Percentiles rank a stretch among this genome's conserved stretches.
These are phyloP conservation scores for Streptopelia turtur DNA, from an alignment of 2,797 vertebrate genomes.

Conservation along the genomic window DNA sequence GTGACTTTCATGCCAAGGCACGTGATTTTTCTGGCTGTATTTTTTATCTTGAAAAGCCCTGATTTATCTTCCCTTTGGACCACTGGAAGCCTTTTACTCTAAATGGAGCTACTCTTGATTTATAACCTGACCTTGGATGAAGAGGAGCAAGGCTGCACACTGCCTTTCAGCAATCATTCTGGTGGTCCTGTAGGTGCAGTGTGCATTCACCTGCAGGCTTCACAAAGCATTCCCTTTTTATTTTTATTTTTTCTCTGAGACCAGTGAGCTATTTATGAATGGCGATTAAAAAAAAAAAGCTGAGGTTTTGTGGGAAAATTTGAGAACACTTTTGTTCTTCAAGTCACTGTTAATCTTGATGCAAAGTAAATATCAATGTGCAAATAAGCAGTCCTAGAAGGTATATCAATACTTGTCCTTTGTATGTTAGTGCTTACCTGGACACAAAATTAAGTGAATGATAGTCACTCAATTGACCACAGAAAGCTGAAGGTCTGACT, in stretches of 20 bases:
- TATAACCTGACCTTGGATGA: neutral
- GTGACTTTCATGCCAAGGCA: neutral
- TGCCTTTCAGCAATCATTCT: neutral
- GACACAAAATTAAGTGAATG: neutral
- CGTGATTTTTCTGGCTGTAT: neutral
- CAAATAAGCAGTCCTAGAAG: neutral
- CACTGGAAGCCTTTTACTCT: neutral
- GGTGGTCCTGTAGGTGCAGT: neutral
- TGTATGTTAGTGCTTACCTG: neutral
- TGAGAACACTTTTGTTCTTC: neutral
- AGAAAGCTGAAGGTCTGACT: neutral
- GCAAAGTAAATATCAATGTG: neutral
- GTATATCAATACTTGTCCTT: neutral
- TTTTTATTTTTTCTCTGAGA: neutral
- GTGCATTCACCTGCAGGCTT: fast-evolving
- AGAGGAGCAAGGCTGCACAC: neutral
- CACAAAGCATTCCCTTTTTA: neutral
- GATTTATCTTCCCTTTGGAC: neutral
- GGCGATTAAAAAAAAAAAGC: neutral
- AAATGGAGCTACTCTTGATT: neutral
- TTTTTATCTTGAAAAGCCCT: neutral
- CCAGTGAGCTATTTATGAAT: neutral
- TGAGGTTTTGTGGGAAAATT: neutral
- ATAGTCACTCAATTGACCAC: neutral
- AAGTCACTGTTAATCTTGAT: neutral